These are phyloP conservation scores for Dysidea cf. avara DNA, from an alignment of 37 sponge, comb jelly and placozoan genomes.

Conservation along the genomic window DNA sequence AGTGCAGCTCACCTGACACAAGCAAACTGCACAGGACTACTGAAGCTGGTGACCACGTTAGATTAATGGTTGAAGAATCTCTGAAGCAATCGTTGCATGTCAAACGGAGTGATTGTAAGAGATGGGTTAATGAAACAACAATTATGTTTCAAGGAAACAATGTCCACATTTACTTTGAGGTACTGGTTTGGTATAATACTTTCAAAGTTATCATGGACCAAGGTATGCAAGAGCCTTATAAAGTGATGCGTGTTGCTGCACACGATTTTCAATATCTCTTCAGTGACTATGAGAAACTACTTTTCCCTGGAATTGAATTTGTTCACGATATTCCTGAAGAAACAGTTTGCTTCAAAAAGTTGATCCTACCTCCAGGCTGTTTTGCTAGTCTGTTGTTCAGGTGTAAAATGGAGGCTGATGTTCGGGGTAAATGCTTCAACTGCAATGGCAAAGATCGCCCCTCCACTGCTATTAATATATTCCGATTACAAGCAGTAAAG, in stretches of 20 bases:
- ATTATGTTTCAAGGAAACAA: conserved; percentile 37
- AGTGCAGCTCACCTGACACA: too few relatives aligned
- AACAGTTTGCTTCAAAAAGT: conserved; percentile 40
- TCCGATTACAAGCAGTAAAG: conserved; percentile 43
- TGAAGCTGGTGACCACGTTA: too few relatives aligned
- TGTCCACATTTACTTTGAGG: conserved; percentile 70
- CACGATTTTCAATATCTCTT: conserved; percentile 24
- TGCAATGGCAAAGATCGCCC: conserved; percentile 47
- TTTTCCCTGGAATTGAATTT: conserved; percentile 42
- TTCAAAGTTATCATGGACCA: conserved; percentile 29
- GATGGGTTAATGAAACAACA: conserved; percentile 28
- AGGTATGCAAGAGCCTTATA: neutral
- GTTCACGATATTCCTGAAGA: conserved; percentile 26
- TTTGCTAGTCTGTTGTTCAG: conserved; percentile 41
- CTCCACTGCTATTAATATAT: conserved; percentile 22
- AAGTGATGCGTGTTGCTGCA: conserved; percentile 40
- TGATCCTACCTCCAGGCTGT: conserved; percentile 45
- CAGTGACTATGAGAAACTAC: conserved; percentile 40
- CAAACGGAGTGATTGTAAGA: conserved; percentile 39
- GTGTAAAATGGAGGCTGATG: conserved; percentile 41
- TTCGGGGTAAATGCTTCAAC: conserved; percentile 27
- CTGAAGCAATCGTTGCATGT: too few relatives aligned
- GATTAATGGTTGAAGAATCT: too few relatives aligned
- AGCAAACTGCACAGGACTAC: too few relatives aligned
- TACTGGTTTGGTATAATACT: conserved; percentile 51